phyloP scores from a whole-genome alignment of 2,113 vertebrate species.

The Nestor notabilis region DNA sequence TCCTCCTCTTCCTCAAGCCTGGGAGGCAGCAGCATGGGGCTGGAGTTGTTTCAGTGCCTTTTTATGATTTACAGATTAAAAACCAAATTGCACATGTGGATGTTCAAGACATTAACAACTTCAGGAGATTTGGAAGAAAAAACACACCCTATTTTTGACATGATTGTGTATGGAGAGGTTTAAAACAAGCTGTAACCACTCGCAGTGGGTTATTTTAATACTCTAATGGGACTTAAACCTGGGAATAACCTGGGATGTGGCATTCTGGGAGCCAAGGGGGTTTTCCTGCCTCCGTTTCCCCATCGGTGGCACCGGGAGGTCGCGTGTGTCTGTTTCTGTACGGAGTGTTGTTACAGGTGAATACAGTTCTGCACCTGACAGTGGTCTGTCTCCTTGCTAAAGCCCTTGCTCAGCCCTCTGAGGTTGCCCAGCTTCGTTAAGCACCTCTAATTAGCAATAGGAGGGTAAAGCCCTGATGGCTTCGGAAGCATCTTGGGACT shows the following conservation, averaged over 20 bases:
- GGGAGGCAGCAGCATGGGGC: not conserved
- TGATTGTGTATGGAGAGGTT: not conserved
- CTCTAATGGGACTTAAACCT: not conserved
- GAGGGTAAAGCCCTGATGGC: not conserved
- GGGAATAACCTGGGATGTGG: accelerated
- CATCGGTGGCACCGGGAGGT: not conserved
- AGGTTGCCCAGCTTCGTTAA: not conserved
- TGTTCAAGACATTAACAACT: not conserved
- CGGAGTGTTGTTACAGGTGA: not conserved
- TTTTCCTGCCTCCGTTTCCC: accelerated
- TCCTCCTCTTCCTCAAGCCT: not conserved
- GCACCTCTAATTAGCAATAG: not conserved
- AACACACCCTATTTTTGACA: not conserved
- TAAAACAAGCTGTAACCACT: not conserved
- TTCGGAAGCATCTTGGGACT: not conserved
- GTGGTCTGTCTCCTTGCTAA: not conserved
- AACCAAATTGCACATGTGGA: not conserved
- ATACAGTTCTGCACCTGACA: not conserved
- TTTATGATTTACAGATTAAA: not conserved
- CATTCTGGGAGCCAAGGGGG: not conserved
- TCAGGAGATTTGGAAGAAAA: not conserved
- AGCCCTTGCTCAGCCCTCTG: not conserved
- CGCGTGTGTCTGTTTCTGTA: not conserved
- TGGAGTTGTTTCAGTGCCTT: not conserved
- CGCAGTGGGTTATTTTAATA: not conserved